These are phyloP conservation scores for Onychostruthus taczanowskii DNA, from an alignment of 2,113 vertebrate species.

Conservation along the genomic window DNA sequence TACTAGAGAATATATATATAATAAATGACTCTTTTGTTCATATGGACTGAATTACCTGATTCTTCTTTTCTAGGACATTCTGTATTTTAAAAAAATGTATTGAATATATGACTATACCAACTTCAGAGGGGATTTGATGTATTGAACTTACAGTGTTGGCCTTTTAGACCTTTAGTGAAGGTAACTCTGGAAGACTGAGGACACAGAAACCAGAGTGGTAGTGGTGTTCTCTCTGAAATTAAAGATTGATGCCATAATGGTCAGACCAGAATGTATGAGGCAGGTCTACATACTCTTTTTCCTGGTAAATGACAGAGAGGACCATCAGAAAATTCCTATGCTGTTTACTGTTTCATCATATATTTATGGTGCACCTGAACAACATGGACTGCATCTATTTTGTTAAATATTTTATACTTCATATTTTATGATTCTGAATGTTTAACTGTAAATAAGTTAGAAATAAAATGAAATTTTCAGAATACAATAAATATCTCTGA, in stretches of 20 bases:
- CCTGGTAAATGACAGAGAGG: not conserved
- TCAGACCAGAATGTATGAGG: not conserved
- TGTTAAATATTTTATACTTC: slow-evolving; percentile 68
- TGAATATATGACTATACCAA: not conserved
- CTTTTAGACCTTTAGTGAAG: not conserved
- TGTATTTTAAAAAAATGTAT: not conserved
- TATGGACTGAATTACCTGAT: slow-evolving; percentile 71
- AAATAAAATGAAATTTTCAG: slow-evolving; percentile 68
- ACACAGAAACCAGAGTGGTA: not conserved
- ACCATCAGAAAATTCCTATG: not conserved
- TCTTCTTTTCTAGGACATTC: slow-evolving; percentile 72
- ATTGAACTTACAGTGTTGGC: not conserved
- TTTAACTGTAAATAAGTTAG: slow-evolving; percentile 68
- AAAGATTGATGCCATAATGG: not conserved
- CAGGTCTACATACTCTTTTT: not conserved
- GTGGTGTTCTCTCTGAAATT: not conserved
- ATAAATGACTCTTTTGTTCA: slow-evolving; percentile 81
- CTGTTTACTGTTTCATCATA: slow-evolving; percentile 59
- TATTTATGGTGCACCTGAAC: slow-evolving; percentile 55
- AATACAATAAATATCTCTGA: slow-evolving; percentile 61
- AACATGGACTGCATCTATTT: slow-evolving; percentile 61
- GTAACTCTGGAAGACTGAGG: not conserved
- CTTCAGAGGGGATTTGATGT: slow-evolving; percentile 5
- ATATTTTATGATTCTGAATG: slow-evolving; percentile 63
- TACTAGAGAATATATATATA: slow-evolving; percentile 80